phyloP scores from a whole-genome alignment of 2,113 vertebrate species.

The Thamnophis sirtalis region DNA sequence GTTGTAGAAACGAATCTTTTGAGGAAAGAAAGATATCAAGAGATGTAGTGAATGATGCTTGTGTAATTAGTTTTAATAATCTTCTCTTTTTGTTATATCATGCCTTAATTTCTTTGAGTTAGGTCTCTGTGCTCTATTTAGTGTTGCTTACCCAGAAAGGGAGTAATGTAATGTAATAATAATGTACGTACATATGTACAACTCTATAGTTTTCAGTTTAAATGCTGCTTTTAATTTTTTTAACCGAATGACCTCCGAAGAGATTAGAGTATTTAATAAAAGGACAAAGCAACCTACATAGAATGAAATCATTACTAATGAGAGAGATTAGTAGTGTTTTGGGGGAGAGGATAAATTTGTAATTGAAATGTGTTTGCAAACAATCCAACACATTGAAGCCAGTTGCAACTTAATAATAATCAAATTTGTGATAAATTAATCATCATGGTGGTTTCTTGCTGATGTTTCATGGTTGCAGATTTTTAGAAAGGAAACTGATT shows the following conservation, averaged over 20 bases:
- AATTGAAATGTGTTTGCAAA: not conserved
- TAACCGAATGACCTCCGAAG: not conserved
- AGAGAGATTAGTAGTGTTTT: not conserved
- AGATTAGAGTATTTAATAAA: not conserved
- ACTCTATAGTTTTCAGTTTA: not conserved
- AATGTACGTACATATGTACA: not conserved
- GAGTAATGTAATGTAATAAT: not conserved
- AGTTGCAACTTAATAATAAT: not conserved
- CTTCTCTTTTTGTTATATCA: not conserved
- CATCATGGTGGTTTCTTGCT: not conserved
- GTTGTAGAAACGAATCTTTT: not conserved
- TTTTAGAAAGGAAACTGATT: not conserved
- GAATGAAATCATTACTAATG: not conserved
- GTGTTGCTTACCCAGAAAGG: not conserved
- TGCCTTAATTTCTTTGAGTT: not conserved
- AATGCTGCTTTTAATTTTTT: not conserved
- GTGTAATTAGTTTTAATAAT: not conserved
- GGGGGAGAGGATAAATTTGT: not conserved
- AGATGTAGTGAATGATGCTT: not conserved
- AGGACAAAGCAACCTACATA: not conserved
- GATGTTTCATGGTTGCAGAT: not conserved
- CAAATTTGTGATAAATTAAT: not conserved
- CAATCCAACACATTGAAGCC: not conserved
- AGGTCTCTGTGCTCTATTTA: not conserved
- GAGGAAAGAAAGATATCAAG: not conserved